Evolutionary conservation across 2,113 vertebrate genomes (phyloP).

Genomic region (Hirundichthys speculiger): DNA sequence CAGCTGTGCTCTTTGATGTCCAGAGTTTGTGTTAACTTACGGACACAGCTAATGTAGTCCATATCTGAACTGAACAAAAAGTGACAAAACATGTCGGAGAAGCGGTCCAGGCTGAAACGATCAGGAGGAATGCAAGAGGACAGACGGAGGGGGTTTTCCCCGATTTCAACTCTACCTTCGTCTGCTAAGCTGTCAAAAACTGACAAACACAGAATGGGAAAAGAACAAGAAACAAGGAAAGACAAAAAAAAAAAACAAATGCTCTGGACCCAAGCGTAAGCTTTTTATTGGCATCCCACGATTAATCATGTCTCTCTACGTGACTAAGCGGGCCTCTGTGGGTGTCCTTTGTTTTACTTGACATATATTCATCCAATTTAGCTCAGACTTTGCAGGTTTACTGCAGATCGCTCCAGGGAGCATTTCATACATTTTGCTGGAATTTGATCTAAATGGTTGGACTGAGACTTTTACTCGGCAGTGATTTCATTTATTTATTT

Average conservation of each 20-base stretch:
- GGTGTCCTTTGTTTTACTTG: no score
- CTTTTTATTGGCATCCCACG: no score
- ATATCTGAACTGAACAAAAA: slow-evolving; percentile 58
- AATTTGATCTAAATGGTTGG: no score
- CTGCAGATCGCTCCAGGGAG: no score
- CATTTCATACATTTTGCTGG: no score
- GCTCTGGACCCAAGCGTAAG: no score
- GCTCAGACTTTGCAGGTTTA: no score
- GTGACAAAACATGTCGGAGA: slow-evolving; percentile 48
- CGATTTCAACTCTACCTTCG: not conserved
- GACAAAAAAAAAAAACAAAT: not conserved
- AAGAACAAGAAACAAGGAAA: not conserved
- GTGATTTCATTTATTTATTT: no score
- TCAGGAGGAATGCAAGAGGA: slow-evolving; percentile 13
- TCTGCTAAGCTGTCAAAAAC: not conserved
- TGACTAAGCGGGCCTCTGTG: no score
- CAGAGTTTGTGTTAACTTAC: slow-evolving; percentile 36
- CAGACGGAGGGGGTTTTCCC: not conserved
- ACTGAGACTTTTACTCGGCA: no score
- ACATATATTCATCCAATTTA: no score
- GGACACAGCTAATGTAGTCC: slow-evolving; percentile 61
- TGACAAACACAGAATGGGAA: not conserved
- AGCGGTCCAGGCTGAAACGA: slow-evolving; percentile 32
- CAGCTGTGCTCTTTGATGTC: slow-evolving; percentile 59
- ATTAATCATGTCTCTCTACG: no score